Percentiles rank a stretch among this genome's conserved stretches.
These are phyloP conservation scores for Garrulus glandarius DNA, from an alignment of 2,797 vertebrate genomes.

Conservation along the genomic window DNA sequence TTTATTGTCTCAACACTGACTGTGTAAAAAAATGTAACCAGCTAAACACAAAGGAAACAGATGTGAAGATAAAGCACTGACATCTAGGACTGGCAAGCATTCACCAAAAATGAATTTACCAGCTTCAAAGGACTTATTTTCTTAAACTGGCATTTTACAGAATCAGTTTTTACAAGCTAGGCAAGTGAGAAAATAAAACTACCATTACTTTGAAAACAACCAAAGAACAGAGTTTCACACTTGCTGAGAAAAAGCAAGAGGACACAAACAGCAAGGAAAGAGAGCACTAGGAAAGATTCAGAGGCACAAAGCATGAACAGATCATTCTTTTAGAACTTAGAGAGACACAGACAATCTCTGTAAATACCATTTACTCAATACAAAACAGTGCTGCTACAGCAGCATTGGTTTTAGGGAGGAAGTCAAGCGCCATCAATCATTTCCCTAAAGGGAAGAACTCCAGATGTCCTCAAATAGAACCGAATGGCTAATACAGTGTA, in stretches of 20 bases:
- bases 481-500: fast-evolving
- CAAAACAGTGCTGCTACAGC: neutral
- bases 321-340: neutral
- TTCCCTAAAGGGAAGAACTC: neutral
- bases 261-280: neutral
- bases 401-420: neutral
- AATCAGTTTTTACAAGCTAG: neutral
- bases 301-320: neutral
- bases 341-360: neutral
- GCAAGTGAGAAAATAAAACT: neutral
- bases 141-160: neutral
- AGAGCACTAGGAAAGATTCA: neutral
- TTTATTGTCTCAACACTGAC: neutral
- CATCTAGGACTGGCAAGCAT: neutral
- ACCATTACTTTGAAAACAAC: neutral
- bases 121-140: neutral
- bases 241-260: neutral
- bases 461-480: neutral
- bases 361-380: neutral
- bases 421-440: neutral
- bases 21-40: neutral
- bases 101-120: neutral
- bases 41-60: neutral
- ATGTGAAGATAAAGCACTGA: neutral
- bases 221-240: neutral